Base-by-base conservation (phyloP, 2,797 vertebrate genomes). In the Hoplostethus mediterraneus region DNA sequence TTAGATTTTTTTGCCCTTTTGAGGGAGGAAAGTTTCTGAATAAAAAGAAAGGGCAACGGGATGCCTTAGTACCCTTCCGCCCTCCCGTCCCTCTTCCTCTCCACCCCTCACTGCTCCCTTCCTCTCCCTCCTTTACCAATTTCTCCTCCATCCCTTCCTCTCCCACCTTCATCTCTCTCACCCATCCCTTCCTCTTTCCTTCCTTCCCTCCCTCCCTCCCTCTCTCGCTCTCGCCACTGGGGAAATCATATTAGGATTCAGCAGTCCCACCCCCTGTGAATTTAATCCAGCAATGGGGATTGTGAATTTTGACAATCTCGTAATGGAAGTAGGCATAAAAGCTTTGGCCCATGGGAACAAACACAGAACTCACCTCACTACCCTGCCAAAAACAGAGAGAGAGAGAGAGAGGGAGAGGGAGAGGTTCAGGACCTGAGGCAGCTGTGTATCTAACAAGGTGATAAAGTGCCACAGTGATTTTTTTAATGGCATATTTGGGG, bases 181-280 rank as follows among this genome's bases (percentile, higher is more conserved):
- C n/a, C 9, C 16, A 44, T 36, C 49, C 14, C 13, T 44, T 12
- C 7, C 38, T 57, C 21, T 51, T 17, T 42, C 62, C 67, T 51
- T 49, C 7, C 52, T 69, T 55, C 38, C 11, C 63, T 21, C 59
- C 60, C 67, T 55, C 38, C 11, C 63, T 21, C 59, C 60, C 67
- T 55, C 57, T 61, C 66, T 55, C 63, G 10, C 51, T 71, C 9
- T 52, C 44, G 67, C 85, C 89, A 71, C 84, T 28, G 66, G 90
- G 91, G 91, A 94, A 95, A 94, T 94, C 91, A 90, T 80, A 93
- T 93, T 93, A 92, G 79, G 83, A 83, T 81, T 83, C 85, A 71
- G 79, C 84, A 83, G 87, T 79, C 81, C 83, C 30, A 53, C 76
- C 88, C 88, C 82, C 76, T 64, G 63, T 85, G 83, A 89, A 85